Base-by-base conservation (phyloP, 1,140 invertebrate species). In the Liolophura sinensis region DNA sequence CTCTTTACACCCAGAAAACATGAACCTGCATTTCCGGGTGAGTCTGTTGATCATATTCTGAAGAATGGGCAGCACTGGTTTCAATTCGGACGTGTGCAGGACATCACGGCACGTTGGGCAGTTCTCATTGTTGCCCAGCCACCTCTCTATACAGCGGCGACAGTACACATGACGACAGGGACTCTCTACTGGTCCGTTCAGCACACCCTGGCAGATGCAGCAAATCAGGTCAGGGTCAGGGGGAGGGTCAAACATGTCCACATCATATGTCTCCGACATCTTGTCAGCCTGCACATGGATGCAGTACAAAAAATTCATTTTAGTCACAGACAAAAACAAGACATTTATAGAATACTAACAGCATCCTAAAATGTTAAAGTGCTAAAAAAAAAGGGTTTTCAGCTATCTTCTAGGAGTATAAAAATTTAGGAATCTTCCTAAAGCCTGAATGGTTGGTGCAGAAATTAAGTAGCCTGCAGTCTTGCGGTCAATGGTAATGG, bases 91-190 rank as follows among this genome's bases (percentile, higher is more conserved):
- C 47, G 71, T 71, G 3, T 50, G 62, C 27, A 73, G 51, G 0
- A 61, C 20, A 14, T 62, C 69, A 4, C 80, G 71, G 60, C 80
- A 82, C 18, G 74, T 72, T 60, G 80, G 80, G 68, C 80, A 82
- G 27, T 70, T 78, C n/a, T 57, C 56, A 55, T 71, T 63, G 22
- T 69, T 72, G 0, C 56, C 58, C 0, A 82, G 68, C 73, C 78
- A 80, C 0, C 67, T 72, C 56, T 72, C 68, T 40, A 82, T 82
- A 58, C 80, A 82, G 9, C 69, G 54, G 47, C 72, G 71, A 70
- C 80, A 82, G 64, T 80, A 82, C 0, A 82, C 78, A 71, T 82
- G 80, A 11, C 76, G 72, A 69, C 80, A 82, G 18, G 72, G 74
- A 54, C 75, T 75, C 58, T 79, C 77, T 55, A 75, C 67, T 15